Base-by-base conservation (phyloP, 2,797 vertebrate genomes). In the Halcyon chelicuti region DNA sequence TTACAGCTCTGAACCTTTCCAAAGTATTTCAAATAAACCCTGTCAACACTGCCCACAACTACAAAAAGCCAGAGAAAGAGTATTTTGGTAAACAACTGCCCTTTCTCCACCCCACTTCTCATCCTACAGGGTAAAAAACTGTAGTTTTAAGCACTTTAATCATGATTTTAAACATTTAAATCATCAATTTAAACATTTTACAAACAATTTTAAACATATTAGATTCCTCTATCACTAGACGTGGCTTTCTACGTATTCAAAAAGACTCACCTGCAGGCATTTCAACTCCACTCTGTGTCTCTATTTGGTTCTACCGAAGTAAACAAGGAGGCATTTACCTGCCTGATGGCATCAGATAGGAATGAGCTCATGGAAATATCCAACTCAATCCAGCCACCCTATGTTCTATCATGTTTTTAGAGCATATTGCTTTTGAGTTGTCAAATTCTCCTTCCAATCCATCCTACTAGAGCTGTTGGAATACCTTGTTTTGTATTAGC, bases 401-500 rank as follows among this genome's bases (percentile, higher is more conserved):
- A 3, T 2, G 12, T n/a, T 28, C 29, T 25, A 5, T 1, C 4
- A 3, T 7, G 49, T 14, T 74, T 52, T 18, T 13, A 40, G 10
- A 71, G 49, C 16, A 71, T 5, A 37, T 1, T 51, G 35, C 3
- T 86, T 93, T 61, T 12, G 8, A 31, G 22, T 51, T 44, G 44
- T 5, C 4, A 10, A 37, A 9, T 26, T n/a, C 23, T 70, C 23
- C 63, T 66, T 26, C 72, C 61, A 49, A 8, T 2, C 28, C 62
- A 29, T 10, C 33, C 42, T 72, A 23, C 28, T 58, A 25, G 29
- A 80, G 65, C 33, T 23, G 14, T 4, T 17, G 55, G 13, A 70
- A 93, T 97, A 99, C 99, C 98, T 98, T 97, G 98, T 61, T 98
- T 98, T 54, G 97, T 33, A 46, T 10, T 95, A 74, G 96, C 47